Percentiles rank a stretch among this genome's conserved stretches.
phyloP scores from a whole-genome alignment of 2,888 invertebrate genomes.

The Drosophila pseudotakahashii region DNA sequence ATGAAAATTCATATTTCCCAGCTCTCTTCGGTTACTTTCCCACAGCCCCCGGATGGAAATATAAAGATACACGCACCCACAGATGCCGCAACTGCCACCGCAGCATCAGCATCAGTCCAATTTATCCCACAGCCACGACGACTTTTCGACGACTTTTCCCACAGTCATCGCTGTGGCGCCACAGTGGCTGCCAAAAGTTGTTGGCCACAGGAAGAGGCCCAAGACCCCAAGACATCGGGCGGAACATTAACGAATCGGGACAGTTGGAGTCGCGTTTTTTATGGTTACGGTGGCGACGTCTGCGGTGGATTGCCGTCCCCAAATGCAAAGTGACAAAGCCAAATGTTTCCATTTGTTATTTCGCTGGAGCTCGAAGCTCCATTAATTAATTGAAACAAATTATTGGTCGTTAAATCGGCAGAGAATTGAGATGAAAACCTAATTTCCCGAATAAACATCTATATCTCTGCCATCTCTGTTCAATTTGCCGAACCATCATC shows the following conservation, averaged over 20 bases:
- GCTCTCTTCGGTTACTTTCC: conserved; percentile 31
- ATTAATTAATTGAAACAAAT: conserved; percentile 43
- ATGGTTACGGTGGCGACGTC: conserved; percentile 23
- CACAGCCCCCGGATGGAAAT: conserved; percentile 44
- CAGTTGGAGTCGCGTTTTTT: conserved; percentile 12
- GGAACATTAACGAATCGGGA: conserved; percentile 60
- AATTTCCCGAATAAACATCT: neutral
- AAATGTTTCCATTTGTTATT: conserved; percentile 32
- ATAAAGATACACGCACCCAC: conserved; percentile 49
- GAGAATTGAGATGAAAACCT: conserved; percentile 36
- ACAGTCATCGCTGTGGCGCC: conserved; percentile 16
- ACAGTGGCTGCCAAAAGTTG: conserved; percentile 30
- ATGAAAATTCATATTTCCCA: conserved; percentile 58
- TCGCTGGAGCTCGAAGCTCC: conserved; percentile 11
- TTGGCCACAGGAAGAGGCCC: conserved; percentile 20
- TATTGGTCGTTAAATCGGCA: conserved; percentile 45
- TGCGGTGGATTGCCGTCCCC: conserved; percentile 6
- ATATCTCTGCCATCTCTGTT: neutral
- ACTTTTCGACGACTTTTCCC: conserved; percentile 22
- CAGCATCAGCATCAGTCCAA: conserved; percentile 29
- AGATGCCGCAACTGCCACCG: conserved; percentile 33
- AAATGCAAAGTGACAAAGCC: conserved; percentile 58
- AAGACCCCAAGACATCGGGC: conserved; percentile 6
- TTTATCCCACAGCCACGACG: conserved; percentile 6
- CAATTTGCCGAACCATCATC: conserved; percentile 3